phyloP scores from a whole-genome alignment of 2,888 invertebrate genomes.

The Notodonta ziczac region DNA sequence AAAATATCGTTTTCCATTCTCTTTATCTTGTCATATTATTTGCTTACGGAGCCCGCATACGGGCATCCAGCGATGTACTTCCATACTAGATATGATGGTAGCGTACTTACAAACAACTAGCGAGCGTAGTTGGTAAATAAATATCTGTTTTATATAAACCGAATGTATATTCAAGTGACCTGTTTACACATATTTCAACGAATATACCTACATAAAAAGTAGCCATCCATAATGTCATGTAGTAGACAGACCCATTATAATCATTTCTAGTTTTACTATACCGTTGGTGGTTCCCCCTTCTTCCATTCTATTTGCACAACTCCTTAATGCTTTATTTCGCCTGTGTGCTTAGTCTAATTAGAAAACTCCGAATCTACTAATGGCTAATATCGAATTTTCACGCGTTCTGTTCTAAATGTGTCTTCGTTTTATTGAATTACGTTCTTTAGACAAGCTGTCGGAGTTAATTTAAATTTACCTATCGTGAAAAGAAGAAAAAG shows the following conservation, averaged over 20 bases:
- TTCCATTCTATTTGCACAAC: conserved; percentile 76
- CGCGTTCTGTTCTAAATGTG: conserved; percentile 53
- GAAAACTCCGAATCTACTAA: conserved; percentile 76
- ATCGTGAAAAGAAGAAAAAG: no score
- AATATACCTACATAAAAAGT: no score
- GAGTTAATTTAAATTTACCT: no score
- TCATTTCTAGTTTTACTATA: conserved; percentile 45
- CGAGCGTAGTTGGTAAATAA: conserved; percentile 8
- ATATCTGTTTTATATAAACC: no score
- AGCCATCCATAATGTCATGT: no score
- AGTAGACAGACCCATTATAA: neutral
- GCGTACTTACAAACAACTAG: conserved; percentile 11
- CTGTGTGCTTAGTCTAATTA: conserved; percentile 82
- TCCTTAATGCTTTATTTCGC: conserved; percentile 83
- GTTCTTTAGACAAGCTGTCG: conserved; percentile 14
- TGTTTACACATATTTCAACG: no score
- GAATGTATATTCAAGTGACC: no score
- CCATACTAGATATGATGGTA: conserved; percentile 30
- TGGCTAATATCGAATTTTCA: conserved; percentile 73
- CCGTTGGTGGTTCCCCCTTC: conserved; percentile 58
- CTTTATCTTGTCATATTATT: conserved; percentile 71
- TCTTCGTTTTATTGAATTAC: conserved; percentile 44
- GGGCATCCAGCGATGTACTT: conserved; percentile 42
- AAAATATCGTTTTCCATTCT: conserved; percentile 58
- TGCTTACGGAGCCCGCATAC: conserved; percentile 67